Evolutionary conservation across 2,888 invertebrate genomes (phyloP).

Genomic region (Agrotis segetum): DNA sequence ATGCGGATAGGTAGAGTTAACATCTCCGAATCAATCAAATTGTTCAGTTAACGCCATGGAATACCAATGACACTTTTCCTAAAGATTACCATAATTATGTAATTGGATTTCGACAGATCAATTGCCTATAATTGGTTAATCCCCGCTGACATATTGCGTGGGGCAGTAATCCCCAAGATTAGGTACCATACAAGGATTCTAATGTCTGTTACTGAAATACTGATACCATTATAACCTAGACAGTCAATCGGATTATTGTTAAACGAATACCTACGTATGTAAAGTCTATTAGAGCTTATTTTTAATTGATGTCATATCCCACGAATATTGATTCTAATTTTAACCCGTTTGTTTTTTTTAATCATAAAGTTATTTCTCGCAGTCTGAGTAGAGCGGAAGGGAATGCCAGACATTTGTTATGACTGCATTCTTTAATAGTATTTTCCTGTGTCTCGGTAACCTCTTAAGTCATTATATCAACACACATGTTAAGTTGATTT

Average conservation of each 20-base stretch:
- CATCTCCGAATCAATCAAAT: not conserved
- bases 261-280: not conserved
- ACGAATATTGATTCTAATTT: not conserved
- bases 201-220: conserved; percentile 15
- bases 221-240: not conserved
- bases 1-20: too few relatives aligned
- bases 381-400: too few relatives aligned
- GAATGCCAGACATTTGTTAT: too few relatives aligned
- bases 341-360: too few relatives aligned
- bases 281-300: not conserved
- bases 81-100: conserved; percentile 38
- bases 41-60: not conserved
- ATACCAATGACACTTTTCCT: conserved; percentile 24
- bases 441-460: too few relatives aligned
- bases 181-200: conserved; percentile 46
- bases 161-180: conserved; percentile 48
- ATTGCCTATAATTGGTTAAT: conserved; percentile 59
- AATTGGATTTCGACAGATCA: conserved; percentile 55
- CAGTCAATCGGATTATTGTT: conserved; percentile 8
- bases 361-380: too few relatives aligned
- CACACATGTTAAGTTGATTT: too few relatives aligned
- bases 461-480: too few relatives aligned
- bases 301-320: not conserved
- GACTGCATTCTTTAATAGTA: too few relatives aligned
- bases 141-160: conserved; percentile 43